Evolutionary conservation across 2,113 vertebrate species (phyloP), one percentile per base, ranked within the genome.

Genomic region (Grallaria varia): DNA sequence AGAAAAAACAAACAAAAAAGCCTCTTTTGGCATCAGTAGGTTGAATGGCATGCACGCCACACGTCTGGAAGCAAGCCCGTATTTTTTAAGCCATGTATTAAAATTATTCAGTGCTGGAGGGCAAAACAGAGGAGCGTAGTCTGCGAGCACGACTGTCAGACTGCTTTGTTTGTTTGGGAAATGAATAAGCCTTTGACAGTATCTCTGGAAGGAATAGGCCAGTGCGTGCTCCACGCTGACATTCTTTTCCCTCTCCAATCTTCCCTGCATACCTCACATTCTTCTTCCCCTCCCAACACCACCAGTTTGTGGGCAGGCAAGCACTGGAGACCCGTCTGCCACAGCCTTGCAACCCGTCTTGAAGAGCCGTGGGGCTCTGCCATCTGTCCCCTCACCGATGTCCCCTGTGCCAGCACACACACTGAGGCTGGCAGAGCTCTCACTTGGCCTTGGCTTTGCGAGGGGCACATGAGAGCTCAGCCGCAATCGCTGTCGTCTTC

Each of bases 131-230:
- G 94, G 87, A 91, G 24, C 10, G 66, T 39, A 74, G 94, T 95
- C 95, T 60, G 33, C 1, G 2, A 91, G 73, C 63, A 87, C 0
- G 4, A 88, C 62, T 89, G 66, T 79, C 84, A 73, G 63, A 94
- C 59, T 33, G 40, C 81, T 96, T 91, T 74, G 80, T 96, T 97
- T 97, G 94, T 97, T 97, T 97, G 93, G 85, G 75, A 96, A 97
- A 96, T 91, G 95, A 98, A 97, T 94, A 94, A 95, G 94, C 89
- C 91, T 96, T 97, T 98, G 96, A 88, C 90, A 87, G 95, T 66
- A 93, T 91, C 92, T 95, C 85, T 96, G 93, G 63, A 94, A 96
- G 91, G 50, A 92, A 93, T 42, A 73, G 40, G 55, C 87, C 79
- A 52, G 72, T 39, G 60, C 3, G 2, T 80, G 80, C 90, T 95